Evolutionary conservation across 2,797 vertebrate genomes (phyloP), one percentile per base, ranked within the genome.

Genomic region (Mormyrops attenuatus): DNA sequence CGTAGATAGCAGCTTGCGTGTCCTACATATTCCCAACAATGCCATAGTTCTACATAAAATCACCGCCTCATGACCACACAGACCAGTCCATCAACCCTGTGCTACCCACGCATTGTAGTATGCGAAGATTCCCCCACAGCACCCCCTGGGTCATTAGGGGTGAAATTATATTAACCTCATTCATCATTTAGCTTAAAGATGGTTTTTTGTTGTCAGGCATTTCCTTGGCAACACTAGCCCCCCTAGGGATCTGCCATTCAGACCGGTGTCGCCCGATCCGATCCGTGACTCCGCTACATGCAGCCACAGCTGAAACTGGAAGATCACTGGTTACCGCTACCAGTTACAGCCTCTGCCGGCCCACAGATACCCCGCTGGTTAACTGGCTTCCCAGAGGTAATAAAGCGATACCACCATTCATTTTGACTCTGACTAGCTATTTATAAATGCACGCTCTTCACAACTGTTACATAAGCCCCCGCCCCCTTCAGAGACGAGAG

Each of bases 141-240:
- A 7, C 50, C 49, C 84, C 84, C 44, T 30, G 49, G 5, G 13
- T 50, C 44, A 4, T 85, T 53, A n/a, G 55, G 26, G 50, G 30
- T 60, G 86, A 87, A 41, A 60, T 87, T 87, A 57, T 38, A 87
- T 60, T 87, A 38, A 57, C 30, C 34, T n/a, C n/a, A n/a, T n/a
- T 41, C 86, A 17, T 2, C 50, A 34, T 60, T 60, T 87, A 44
- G 34, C 53, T 41, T 87, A 60, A 60, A 9, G 53, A 34, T 63
- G 49, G 17, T n/a, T 52, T 26, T 44, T 87, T 57, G 52, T 57
- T 47, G 15, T 22, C 8, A 0, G 30, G 8, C 34, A 8, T 60
- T 87, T 57, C 53, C 53, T 57, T 87, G 85, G 53, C 34, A 87
- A 87, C 55, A 34, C 8, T 3, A 55, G 85, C 0, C n/a, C 34